A percentile compares a stretch with the other conserved stretches of the same genome.
phyloP scores from a whole-genome alignment of 2,113 vertebrate genomes.

The Lophotis ruficrista region DNA sequence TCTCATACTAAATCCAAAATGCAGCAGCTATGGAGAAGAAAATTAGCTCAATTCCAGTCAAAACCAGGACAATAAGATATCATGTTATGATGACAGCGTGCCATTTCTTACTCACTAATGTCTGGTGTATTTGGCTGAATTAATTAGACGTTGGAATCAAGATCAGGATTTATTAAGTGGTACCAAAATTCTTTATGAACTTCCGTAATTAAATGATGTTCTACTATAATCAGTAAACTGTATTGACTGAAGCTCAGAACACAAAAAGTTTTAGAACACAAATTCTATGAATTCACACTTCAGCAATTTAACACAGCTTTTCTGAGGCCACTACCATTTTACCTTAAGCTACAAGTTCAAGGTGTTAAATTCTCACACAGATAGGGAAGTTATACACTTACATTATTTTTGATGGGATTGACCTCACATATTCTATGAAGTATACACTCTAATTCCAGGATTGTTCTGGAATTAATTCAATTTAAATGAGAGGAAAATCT shows the following conservation, averaged over 20 bases:
- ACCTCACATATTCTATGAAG: background rate
- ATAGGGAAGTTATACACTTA: background rate
- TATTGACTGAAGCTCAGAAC: background rate
- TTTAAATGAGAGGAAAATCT: background rate
- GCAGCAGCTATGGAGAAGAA: too few relatives aligned
- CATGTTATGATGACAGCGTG: rapidly evolving
- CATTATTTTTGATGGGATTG: background rate
- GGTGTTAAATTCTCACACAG: background rate
- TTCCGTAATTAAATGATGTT: background rate
- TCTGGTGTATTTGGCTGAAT: background rate
- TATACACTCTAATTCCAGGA: background rate
- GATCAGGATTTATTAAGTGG: background rate
- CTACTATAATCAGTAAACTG: background rate
- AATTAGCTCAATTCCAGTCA: too few relatives aligned
- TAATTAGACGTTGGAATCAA: background rate
- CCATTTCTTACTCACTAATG: background rate
- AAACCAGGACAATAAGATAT: too few relatives aligned
- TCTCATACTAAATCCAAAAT: too few relatives aligned
- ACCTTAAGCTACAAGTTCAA: background rate
- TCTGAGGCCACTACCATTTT: background rate
- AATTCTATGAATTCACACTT: background rate
- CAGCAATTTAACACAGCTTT: background rate
- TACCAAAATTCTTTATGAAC: background rate
- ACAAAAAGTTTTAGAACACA: background rate
- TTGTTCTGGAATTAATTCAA: background rate